Conservation (phyloP, 2,888 invertebrate genomes). For the Drosophila barbarae region DNA sequence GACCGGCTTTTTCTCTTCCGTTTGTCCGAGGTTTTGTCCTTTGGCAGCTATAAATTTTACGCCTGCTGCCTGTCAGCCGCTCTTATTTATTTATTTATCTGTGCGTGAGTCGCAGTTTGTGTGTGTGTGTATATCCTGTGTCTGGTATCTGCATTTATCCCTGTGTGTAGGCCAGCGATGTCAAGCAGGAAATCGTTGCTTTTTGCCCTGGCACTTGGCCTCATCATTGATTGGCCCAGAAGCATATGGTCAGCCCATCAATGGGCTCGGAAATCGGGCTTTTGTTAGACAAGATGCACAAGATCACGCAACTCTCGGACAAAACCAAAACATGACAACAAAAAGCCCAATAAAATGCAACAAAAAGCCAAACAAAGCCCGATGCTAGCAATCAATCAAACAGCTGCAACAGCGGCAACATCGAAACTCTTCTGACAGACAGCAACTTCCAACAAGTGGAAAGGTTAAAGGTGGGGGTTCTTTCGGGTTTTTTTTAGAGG, state of each 20-base stretch:
- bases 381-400: constrained; percentile 78
- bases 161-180: constrained; percentile 51
- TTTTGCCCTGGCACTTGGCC: constrained; percentile 24
- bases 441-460: constrained; percentile 63
- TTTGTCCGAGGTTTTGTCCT: constrained; percentile 68
- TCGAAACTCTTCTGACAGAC: constrained; percentile 63
- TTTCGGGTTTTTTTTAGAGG: too few species aligned
- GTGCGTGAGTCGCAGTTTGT: constrained; percentile 36
- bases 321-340: constrained; percentile 14
- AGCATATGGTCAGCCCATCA: constrained; percentile 35
- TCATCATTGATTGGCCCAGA: constrained; percentile 23
- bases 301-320: constrained; percentile 14
- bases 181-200: constrained; percentile 68
- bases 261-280: constrained; percentile 27
- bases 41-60: constrained; percentile 69
- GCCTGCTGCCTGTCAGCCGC: constrained; percentile 66
- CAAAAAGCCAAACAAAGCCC: constrained; percentile 53
- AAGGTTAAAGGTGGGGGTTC: constrained; percentile 13
- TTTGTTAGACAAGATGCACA: constrained; percentile 24
- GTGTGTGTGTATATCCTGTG: constrained; percentile 2
- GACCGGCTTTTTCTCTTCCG: constrained; percentile 53
- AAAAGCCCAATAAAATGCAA: constrained; percentile 33
- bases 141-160: constrained; percentile 50
- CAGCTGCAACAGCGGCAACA: constrained; percentile 66
- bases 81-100: constrained; percentile 70